Evolutionary conservation across 2,113 vertebrate species (phyloP).

Genomic region (Puffinus mauretanicus): DNA sequence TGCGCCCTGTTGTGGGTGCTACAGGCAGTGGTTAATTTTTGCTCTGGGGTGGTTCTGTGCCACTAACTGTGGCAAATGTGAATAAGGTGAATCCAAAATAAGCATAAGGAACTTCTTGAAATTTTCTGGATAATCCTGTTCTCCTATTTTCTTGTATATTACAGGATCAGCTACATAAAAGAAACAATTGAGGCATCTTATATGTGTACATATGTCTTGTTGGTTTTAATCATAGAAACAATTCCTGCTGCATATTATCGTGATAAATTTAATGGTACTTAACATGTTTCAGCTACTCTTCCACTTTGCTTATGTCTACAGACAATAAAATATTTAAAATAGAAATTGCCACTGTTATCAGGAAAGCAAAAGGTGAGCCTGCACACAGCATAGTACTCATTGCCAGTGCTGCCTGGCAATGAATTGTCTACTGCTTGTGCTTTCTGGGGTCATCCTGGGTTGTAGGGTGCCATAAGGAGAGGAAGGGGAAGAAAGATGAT

Average conservation of each 20-base stretch:
- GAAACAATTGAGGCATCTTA: neutral
- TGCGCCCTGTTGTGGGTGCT: neutral
- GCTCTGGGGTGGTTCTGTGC: neutral
- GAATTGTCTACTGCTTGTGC: neutral
- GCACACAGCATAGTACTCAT: neutral
- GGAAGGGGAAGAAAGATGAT: neutral
- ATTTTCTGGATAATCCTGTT: neutral
- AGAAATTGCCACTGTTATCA: neutral
- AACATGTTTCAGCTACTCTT: neutral
- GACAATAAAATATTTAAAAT: neutral
- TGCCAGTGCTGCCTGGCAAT: neutral
- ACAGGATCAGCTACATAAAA: neutral
- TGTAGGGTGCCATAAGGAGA: neutral
- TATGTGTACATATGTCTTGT: neutral
- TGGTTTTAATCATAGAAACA: neutral
- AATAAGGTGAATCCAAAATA: neutral
- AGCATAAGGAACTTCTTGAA: neutral
- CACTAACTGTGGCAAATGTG: neutral
- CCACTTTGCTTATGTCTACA: neutral
- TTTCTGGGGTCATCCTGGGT: neutral
- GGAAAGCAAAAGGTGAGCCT: neutral
- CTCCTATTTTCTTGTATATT: neutral
- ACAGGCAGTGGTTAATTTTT: neutral
- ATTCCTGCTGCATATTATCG: neutral
- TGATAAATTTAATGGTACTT: neutral